Evolutionary conservation across 2,797 vertebrate species (phyloP).

Genomic region (Gorsachius magnificus): DNA sequence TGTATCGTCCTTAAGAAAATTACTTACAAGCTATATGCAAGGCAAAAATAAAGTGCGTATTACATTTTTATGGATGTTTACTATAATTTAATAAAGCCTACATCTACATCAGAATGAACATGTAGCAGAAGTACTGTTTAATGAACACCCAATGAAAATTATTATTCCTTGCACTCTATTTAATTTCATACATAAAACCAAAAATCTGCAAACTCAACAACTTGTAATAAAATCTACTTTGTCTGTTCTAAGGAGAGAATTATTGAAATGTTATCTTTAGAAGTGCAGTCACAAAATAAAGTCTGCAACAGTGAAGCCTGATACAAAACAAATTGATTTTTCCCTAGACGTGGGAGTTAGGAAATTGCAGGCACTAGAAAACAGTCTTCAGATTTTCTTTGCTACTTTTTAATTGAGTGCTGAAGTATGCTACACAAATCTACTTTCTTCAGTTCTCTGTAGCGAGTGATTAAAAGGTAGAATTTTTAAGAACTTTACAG

Average conservation of each 20-base stretch:
- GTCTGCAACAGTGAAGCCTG: neutral
- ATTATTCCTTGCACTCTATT: neutral
- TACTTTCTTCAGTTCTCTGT: neutral
- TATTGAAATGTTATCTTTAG: slow-evolving; percentile 8
- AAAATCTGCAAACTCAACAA: neutral
- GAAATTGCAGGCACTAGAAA: slow-evolving; percentile 32
- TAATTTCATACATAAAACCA: neutral
- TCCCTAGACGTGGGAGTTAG: neutral
- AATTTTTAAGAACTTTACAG: neutral
- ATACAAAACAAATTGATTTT: slow-evolving; percentile 25
- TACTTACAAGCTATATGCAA: neutral
- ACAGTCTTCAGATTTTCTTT: neutral
- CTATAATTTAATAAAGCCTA: neutral
- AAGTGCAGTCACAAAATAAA: slow-evolving; percentile 35
- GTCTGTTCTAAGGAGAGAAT: neutral
- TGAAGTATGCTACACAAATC: slow-evolving; percentile 16
- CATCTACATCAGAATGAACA: neutral
- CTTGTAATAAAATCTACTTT: neutral
- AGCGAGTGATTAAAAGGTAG: neutral
- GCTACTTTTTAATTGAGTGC: neutral
- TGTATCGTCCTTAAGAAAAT: neutral
- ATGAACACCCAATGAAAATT: neutral
- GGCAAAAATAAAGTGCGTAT: neutral
- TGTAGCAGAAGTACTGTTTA: neutral
- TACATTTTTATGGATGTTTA: neutral